Conservation (phyloP, 2,797 vertebrate genomes). For the Danio jaintianensis region DNA sequence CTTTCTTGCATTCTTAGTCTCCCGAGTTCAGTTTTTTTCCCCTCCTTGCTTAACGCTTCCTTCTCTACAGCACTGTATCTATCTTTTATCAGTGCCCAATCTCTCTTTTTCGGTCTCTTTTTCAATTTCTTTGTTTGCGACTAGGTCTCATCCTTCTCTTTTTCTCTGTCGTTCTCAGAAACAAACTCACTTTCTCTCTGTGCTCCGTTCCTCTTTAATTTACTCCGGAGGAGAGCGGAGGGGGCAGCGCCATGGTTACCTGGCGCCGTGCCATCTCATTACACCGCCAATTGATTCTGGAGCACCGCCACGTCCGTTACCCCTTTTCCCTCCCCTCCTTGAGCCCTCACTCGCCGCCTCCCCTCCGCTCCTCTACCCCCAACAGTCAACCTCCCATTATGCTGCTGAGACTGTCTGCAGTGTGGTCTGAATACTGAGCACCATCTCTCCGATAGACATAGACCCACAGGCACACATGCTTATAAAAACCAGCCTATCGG, state of each 20-base stretch:
- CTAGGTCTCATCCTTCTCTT: conserved; percentile 58
- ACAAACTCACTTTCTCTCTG: conserved; percentile 58
- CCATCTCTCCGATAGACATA: conserved; percentile 41
- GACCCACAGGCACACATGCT: conserved; percentile 31
- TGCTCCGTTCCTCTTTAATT: conserved; percentile 79
- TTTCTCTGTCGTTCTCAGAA: conserved; percentile 49
- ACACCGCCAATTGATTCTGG: conserved; percentile 89
- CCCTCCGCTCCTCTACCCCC: conserved; percentile 70
- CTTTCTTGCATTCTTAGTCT: background rate
- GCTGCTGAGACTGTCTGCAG: conserved; percentile 80
- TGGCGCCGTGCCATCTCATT: conserved; percentile 87
- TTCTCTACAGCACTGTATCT: conserved; percentile 64
- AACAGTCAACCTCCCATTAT: conserved; percentile 70
- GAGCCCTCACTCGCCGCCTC: conserved; percentile 58
- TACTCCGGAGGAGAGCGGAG: conserved; percentile 80
- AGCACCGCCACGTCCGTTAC: conserved; percentile 80
- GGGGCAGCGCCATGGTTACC: conserved; percentile 86
- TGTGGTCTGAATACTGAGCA: conserved; percentile 68
- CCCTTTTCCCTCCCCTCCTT: conserved; percentile 66
- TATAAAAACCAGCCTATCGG: conserved; percentile 36
- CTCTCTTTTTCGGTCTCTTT: conserved; percentile 33
- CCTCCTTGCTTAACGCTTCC: background rate
- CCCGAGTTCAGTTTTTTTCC: conserved; percentile 9
- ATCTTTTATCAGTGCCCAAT: conserved; percentile 8
- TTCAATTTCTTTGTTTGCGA: conserved; percentile 59